Percentiles rank a stretch among this genome's conserved stretches.
Conservation (phyloP, 2,797 vertebrate genomes). For the Florisuga fusca region DNA sequence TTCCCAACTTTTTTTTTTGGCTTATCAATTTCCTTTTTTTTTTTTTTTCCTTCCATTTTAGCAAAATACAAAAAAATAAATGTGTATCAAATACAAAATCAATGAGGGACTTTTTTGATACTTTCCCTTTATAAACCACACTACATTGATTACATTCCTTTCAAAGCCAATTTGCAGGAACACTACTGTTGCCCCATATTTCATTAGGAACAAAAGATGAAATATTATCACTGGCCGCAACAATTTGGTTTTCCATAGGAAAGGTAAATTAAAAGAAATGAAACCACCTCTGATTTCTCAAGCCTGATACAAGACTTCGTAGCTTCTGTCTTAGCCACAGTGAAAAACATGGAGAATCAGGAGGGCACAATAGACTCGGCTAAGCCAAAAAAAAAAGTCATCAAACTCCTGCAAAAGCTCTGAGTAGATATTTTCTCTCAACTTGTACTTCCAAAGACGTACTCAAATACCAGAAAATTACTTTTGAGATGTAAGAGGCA, state of each 20-base stretch:
- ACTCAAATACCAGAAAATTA: not conserved
- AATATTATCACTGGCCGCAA: not conserved
- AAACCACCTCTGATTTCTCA: not conserved
- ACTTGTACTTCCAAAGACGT: not conserved
- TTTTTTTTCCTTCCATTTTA: not conserved
- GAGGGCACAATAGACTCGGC: not conserved
- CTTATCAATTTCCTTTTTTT: not conserved
- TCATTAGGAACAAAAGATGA: not conserved
- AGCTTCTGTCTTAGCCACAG: not conserved
- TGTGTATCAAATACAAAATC: not conserved
- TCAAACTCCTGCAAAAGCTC: not conserved
- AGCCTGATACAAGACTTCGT: not conserved
- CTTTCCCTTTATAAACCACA: not conserved
- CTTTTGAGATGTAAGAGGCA: not conserved
- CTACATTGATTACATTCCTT: not conserved
- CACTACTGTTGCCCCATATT: not conserved
- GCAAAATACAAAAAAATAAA: not conserved
- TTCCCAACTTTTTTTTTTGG: not conserved
- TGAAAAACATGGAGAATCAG: not conserved
- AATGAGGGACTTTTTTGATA: not conserved
- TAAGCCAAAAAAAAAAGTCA: not conserved
- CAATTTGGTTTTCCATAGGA: not conserved
- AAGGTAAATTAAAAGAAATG: not conserved
- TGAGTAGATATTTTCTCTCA: not conserved
- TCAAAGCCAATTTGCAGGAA: not conserved